These are phyloP conservation scores for Plusia festucae DNA, from an alignment of 2,888 invertebrate species.

Conservation along the genomic window DNA sequence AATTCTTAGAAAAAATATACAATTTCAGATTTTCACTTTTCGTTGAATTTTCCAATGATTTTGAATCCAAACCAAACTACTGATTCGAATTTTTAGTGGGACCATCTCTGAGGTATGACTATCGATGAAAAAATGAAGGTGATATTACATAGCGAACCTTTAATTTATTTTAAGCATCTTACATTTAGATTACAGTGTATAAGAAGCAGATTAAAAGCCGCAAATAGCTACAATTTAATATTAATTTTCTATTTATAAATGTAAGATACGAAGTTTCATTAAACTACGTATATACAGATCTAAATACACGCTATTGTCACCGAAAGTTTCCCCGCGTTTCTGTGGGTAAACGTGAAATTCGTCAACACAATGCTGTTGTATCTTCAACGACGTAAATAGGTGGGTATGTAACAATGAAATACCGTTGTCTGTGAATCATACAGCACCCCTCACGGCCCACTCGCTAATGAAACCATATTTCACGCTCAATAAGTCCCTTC, in stretches of 20 bases:
- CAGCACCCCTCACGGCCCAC: constrained; percentile 58
- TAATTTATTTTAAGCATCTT: too few relatives aligned
- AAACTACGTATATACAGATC: not conserved
- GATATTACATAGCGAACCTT: too few relatives aligned
- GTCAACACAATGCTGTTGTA: constrained; percentile 57
- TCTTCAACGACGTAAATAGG: constrained; percentile 45
- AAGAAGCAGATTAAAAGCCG: not conserved
- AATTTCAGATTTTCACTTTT: too few relatives aligned
- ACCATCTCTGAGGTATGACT: too few relatives aligned
- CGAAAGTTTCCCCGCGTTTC: constrained; percentile 1
- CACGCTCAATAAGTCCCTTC: constrained; percentile 59
- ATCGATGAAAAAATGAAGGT: too few relatives aligned
- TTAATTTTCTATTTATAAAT: not conserved
- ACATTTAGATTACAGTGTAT: too few relatives aligned
- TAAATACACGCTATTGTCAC: not conserved
- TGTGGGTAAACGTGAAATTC: constrained; percentile 43
- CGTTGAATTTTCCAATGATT: too few relatives aligned
- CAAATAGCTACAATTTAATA: not conserved
- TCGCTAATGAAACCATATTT: constrained; percentile 69
- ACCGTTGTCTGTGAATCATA: constrained; percentile 59
- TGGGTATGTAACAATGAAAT: constrained; percentile 64
- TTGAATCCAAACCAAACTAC: too few relatives aligned
- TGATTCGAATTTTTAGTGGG: too few relatives aligned
- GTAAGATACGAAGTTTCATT: not conserved
- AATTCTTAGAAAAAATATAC: too few relatives aligned